phyloP scores from a whole-genome alignment of 2,888 invertebrate species.

The Parascotia fuliginaria region DNA sequence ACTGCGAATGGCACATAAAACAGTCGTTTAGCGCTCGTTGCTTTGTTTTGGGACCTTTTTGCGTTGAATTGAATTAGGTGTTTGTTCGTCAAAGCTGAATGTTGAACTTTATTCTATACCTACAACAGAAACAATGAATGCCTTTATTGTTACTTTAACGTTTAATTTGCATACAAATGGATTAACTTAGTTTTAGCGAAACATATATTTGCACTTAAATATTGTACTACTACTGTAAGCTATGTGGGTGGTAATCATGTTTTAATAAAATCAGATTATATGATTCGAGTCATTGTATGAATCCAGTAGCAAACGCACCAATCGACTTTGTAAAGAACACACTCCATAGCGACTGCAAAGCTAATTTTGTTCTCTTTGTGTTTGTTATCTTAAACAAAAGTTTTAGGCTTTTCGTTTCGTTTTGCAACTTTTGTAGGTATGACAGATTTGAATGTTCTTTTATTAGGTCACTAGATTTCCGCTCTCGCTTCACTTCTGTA shows the following conservation, averaged over 20 bases:
- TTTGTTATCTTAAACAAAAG: background rate
- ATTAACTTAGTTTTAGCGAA: constrained; percentile 35
- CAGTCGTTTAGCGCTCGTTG: constrained; percentile 48
- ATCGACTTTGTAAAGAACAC: constrained; percentile 36
- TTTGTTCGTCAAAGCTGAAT: constrained; percentile 38
- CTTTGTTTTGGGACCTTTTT: constrained; percentile 47
- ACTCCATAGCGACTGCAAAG: constrained; percentile 11
- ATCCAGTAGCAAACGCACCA: constrained; percentile 51
- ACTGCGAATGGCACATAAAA: constrained; percentile 54
- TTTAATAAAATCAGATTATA: constrained; percentile 9
- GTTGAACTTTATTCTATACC: constrained; percentile 36
- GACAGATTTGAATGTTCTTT: too few species aligned
- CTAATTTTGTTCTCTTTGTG: background rate
- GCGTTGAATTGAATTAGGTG: constrained; percentile 47
- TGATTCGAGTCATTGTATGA: constrained; percentile 34
- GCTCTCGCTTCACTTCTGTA: too few species aligned
- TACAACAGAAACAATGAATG: constrained; percentile 34
- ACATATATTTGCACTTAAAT: constrained; percentile 25
- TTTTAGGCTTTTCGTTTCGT: background rate
- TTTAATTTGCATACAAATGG: constrained; percentile 38
- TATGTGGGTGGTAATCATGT: background rate
- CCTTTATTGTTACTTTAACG: constrained; percentile 33
- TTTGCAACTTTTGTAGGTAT: too few species aligned
- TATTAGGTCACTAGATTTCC: too few species aligned
- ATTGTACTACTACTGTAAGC: constrained; percentile 15